phyloP scores from a whole-genome alignment of 2,797 vertebrate genomes.

The Epinephelus malabaricus region DNA sequence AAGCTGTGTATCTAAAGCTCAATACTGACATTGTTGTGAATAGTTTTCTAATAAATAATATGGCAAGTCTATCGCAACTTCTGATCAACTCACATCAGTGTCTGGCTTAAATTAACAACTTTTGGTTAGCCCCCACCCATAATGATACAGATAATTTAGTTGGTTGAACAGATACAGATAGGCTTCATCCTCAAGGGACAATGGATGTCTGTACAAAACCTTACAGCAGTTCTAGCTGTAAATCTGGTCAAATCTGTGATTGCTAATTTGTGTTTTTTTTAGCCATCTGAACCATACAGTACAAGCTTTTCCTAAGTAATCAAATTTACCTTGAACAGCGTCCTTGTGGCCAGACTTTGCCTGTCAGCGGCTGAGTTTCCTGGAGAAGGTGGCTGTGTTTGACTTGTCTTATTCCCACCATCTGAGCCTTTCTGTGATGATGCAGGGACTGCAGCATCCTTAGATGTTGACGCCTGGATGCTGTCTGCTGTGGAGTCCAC shows the following conservation, averaged over 20 bases:
- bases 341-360: constrained; percentile 85
- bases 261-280: not conserved
- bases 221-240: not conserved
- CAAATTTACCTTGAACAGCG: constrained; percentile 71
- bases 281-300: not conserved
- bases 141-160: too few species aligned
- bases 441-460: constrained; percentile 14
- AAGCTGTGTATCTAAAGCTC: too few species aligned
- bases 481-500: constrained; percentile 88
- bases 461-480: constrained; percentile 78
- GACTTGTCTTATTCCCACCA: constrained; percentile 46
- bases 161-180: too few species aligned
- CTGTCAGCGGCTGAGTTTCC: constrained; percentile 89
- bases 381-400: constrained; percentile 62
- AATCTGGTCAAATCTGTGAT: not conserved
- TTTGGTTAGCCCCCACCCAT: too few species aligned
- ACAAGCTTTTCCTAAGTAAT: not conserved
- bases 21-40: too few species aligned
- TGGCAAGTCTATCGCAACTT: too few species aligned
- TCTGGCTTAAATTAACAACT: too few species aligned
- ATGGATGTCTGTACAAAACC: not conserved
- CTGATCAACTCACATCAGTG: too few species aligned
- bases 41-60: too few species aligned
- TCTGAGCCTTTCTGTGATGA: constrained; percentile 25
- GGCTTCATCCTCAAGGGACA: not conserved